These are phyloP conservation scores for Zosterops borbonicus DNA, from an alignment of 2,113 vertebrate species.

Conservation along the genomic window DNA sequence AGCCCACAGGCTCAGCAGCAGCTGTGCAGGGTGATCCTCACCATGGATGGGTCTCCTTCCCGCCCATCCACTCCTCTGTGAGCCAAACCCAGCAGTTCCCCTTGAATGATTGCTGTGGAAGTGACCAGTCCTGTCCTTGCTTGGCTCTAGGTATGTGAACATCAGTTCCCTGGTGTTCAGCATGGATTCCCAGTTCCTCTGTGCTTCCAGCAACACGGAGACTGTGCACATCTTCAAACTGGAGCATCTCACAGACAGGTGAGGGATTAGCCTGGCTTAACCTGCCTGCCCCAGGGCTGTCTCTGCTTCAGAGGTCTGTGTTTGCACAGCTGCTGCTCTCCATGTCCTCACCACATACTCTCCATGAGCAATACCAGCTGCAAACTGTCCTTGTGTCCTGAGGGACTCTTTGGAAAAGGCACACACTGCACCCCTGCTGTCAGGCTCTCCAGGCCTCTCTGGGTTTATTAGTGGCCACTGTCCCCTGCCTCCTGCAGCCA, in stretches of 20 bases:
- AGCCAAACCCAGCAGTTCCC: not conserved
- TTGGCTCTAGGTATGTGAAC: conserved; percentile 84
- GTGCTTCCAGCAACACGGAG: conserved; percentile 93
- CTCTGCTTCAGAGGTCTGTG: not conserved
- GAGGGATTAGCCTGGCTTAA: not conserved
- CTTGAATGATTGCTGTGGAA: not conserved
- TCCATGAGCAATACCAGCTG: not conserved
- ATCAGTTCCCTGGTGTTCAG: conserved; percentile 94
- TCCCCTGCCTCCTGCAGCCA: not conserved
- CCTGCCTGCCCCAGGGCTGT: not conserved
- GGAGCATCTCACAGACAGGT: conserved; percentile 87
- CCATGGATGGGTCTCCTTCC: not conserved
- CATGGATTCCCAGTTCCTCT: conserved; percentile 91
- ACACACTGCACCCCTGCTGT: not conserved
- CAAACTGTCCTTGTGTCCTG: not conserved
- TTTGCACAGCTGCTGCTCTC: not conserved
- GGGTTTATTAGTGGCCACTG: not conserved
- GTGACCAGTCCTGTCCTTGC: not conserved
- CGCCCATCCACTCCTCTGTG: not conserved
- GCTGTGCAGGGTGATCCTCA: not conserved
- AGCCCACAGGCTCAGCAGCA: not conserved
- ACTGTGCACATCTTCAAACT: conserved; percentile 95
- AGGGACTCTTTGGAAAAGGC: not conserved
- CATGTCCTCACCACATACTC: not conserved
- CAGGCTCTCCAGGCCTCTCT: not conserved